These are phyloP conservation scores for Limnephilus lunatus DNA, from an alignment of 2,888 invertebrate genomes.

Conservation along the genomic window DNA sequence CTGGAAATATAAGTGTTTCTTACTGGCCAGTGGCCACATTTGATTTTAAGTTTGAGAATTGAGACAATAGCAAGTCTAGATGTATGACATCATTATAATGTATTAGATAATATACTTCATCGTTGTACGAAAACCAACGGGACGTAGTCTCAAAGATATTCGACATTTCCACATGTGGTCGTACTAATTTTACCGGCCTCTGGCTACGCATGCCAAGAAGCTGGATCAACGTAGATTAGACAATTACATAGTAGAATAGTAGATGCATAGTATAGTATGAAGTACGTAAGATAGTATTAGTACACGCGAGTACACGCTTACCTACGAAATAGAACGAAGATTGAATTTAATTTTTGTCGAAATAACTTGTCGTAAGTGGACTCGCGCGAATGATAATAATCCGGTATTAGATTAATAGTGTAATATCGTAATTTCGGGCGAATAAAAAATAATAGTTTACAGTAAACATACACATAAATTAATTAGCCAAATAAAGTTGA, in stretches of 20 bases:
- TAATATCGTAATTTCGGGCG: background rate
- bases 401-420: background rate
- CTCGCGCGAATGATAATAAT: background rate
- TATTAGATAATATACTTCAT: no score
- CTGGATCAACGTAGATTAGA: background rate
- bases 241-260: no score
- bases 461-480: background rate
- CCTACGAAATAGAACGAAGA: conserved; percentile 1
- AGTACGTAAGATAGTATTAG: background rate
- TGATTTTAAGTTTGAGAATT: no score
- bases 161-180: background rate
- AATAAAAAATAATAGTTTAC: background rate
- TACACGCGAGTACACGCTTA: background rate
- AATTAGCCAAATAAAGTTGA: background rate
- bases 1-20: no score
- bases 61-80: no score
- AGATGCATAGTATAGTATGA: no score
- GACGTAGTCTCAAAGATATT: background rate
- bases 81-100: no score
- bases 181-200: background rate
- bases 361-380: background rate
- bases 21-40: no score
- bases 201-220: background rate
- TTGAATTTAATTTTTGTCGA: background rate
- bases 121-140: no score